Conservation (phyloP, 2,888 invertebrate genomes). For the Cataglyphis albicans region DNA sequence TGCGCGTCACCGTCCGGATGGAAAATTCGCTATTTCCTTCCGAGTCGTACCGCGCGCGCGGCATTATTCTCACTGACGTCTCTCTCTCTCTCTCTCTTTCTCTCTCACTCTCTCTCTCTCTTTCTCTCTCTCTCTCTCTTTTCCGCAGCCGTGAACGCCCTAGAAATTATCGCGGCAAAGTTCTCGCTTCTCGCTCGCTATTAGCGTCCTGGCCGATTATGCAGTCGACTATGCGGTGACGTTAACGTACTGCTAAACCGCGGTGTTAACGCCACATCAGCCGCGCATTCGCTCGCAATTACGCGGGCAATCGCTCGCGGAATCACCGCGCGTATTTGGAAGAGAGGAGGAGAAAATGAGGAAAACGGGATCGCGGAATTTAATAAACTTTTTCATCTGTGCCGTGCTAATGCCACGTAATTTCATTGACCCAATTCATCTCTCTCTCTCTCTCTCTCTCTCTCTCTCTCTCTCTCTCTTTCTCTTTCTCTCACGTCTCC, state of each 20-base stretch:
- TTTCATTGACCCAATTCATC: slow-evolving; percentile 11
- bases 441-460: background rate
- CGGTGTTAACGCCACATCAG: slow-evolving; percentile 3
- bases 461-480: background rate
- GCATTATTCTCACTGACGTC: slow-evolving; percentile 32
- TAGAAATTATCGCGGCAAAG: slow-evolving; percentile 52
- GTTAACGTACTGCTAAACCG: slow-evolving; percentile 43
- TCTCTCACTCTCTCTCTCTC: background rate
- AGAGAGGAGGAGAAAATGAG: background rate
- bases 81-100: too few relatives aligned
- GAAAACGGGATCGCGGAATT: slow-evolving; percentile 41
- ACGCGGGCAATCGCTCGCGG: slow-evolving; percentile 32
- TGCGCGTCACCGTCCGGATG: slow-evolving; percentile 41
- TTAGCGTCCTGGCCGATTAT: slow-evolving; percentile 47
- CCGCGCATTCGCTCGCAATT: slow-evolving; percentile 30
- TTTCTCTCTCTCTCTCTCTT: background rate
- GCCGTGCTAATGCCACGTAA: background rate
- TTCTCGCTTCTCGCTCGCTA: slow-evolving; percentile 53
- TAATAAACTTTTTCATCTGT: slow-evolving; percentile 41
- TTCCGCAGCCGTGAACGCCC: slow-evolving; percentile 10
- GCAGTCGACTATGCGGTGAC: slow-evolving; percentile 37
- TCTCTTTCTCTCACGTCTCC: background rate
- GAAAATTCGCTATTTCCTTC: slow-evolving; percentile 45
- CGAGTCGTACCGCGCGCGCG: slow-evolving; percentile 50
- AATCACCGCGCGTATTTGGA: slow-evolving; percentile 30